Conservation (phyloP, 1,140 invertebrate genomes). For the Diploscapter pachys region DNA sequence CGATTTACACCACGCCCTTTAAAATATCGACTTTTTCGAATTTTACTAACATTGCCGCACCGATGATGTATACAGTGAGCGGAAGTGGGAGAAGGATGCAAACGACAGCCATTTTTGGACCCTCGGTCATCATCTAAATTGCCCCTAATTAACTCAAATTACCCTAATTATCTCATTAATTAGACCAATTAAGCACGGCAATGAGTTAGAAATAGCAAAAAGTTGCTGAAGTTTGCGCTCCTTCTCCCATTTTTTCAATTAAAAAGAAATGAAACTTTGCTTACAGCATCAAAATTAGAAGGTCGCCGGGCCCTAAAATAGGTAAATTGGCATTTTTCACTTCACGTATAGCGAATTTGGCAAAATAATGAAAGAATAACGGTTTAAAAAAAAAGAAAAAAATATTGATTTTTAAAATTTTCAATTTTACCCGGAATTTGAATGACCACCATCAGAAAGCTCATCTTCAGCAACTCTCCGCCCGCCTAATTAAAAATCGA, state of each 20-base stretch:
- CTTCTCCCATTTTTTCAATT: no score
- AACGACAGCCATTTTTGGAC: slow-evolving; percentile 43
- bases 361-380: not conserved
- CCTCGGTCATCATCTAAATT: slow-evolving; percentile 41
- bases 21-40: not conserved
- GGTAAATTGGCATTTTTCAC: not conserved
- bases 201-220: not conserved
- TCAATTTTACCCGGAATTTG: slow-evolving; percentile 26
- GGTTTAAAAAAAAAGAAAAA: not conserved
- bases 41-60: slow-evolving; percentile 43
- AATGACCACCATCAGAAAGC: slow-evolving; percentile 28
- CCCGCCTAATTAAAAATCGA: slow-evolving; percentile 22
- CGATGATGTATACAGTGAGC: slow-evolving; percentile 40
- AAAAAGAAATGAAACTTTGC: not conserved
- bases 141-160: not conserved
- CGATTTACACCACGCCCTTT: not conserved
- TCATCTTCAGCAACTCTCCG: slow-evolving; percentile 32
- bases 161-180: not conserved
- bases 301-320: no score
- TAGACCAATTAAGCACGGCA: not conserved
- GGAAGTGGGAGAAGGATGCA: slow-evolving; percentile 40
- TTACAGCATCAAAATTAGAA: not conserved
- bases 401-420: not conserved
- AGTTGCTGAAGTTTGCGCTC: no score
- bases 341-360: not conserved